Evolutionary conservation across 2,113 vertebrate species (phyloP).

Genomic region (Leucoraja erinaceus): DNA sequence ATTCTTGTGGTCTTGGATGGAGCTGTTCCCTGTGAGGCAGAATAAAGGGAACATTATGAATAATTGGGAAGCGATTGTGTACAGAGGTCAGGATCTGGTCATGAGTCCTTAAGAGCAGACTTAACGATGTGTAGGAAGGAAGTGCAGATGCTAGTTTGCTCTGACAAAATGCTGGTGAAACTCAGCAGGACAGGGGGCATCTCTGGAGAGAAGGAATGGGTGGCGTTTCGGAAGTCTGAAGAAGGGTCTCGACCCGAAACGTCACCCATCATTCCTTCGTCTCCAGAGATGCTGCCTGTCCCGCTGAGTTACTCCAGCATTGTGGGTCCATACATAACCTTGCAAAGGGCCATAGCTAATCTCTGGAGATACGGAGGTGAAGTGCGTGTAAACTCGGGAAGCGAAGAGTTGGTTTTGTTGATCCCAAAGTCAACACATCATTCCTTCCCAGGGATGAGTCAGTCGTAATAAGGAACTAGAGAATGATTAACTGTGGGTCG

Average conservation of each 20-base stretch:
- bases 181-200: too few species aligned
- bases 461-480: background rate
- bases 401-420: background rate
- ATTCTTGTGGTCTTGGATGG: too few species aligned
- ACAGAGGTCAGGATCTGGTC: background rate
- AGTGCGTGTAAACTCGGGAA: background rate
- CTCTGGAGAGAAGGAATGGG: too few species aligned
- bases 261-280: too few species aligned
- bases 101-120: background rate
- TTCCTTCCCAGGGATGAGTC: background rate
- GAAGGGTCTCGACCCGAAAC: too few species aligned
- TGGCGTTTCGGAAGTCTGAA: too few species aligned
- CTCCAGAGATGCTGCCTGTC: too few species aligned
- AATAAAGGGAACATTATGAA: too few species aligned
- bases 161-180: too few species aligned
- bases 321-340: background rate
- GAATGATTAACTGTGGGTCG: background rate
- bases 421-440: background rate
- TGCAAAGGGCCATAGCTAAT: background rate
- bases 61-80: background rate
- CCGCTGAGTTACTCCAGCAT: too few species aligned
- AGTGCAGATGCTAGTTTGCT: too few species aligned
- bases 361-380: background rate
- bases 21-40: too few species aligned
- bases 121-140: background rate